These are phyloP conservation scores for Trissonchulus sp. DNA, from an alignment of 2,888 invertebrate genomes.

Conservation along the genomic window DNA sequence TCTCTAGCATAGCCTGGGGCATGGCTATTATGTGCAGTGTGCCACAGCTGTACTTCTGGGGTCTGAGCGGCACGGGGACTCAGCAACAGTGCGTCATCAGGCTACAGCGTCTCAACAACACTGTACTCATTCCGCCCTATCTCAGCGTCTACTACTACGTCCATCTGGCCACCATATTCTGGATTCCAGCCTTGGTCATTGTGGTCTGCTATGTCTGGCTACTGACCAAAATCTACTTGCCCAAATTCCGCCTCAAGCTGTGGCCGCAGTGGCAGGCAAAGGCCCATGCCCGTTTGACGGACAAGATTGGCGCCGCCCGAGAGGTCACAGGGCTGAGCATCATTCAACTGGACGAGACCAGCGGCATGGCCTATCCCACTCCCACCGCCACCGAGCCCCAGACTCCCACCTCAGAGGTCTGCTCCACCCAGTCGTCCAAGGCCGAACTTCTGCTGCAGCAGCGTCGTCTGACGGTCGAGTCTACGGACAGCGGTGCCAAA, in stretches of 20 bases:
- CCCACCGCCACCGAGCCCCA: neutral
- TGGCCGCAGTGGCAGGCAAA: no score
- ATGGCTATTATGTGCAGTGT: slow-evolving; percentile 9
- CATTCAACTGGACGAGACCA: neutral
- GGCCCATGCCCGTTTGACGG: neutral
- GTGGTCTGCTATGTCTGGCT: slow-evolving; percentile 4
- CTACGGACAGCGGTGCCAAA: neutral
- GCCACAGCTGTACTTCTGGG: slow-evolving; percentile 17
- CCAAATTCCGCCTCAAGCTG: neutral
- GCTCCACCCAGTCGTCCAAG: neutral
- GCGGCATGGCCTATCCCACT: neutral
- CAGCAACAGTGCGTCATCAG: slow-evolving; percentile 13
- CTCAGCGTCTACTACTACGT: neutral
- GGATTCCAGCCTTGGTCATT: slow-evolving; percentile 20
- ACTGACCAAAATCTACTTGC: neutral
- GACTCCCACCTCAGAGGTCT: neutral
- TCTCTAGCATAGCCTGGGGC: neutral
- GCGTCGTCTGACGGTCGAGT: neutral
- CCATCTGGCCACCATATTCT: slow-evolving; percentile 24
- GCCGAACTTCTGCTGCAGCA: neutral
- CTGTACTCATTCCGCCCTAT: neutral
- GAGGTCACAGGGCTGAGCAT: neutral
- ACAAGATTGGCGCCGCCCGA: neutral
- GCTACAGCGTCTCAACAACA: neutral
- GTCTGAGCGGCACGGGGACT: neutral